A percentile compares a stretch with the other conserved stretches of the same genome.
Conservation (phyloP, 2,888 invertebrate genomes). For the Aphodius granarius region DNA sequence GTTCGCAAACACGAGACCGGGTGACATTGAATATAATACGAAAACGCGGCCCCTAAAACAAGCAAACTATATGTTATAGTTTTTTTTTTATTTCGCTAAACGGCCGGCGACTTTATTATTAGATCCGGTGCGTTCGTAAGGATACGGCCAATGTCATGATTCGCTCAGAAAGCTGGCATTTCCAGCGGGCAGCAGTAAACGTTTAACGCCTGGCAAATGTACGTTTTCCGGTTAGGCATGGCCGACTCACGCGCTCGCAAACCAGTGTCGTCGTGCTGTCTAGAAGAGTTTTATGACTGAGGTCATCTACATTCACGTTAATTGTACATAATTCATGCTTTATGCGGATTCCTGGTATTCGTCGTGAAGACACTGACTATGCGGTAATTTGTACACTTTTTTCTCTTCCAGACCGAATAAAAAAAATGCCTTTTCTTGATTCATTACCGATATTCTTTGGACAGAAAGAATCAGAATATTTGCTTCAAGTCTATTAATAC, state of each 20-base stretch:
- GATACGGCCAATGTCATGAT: constrained; percentile 12
- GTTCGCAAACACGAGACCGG: background rate
- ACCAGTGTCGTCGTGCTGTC: constrained; percentile 39
- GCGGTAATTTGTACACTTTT: background rate
- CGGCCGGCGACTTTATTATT: constrained; percentile 6
- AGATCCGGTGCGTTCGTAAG: constrained; percentile 3
- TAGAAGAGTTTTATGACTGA: constrained; percentile 32
- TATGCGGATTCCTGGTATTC: constrained; percentile 8
- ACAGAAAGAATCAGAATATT: too few species aligned
- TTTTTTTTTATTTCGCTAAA: background rate
- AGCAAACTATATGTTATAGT: background rate
- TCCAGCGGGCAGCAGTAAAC: too few species aligned
- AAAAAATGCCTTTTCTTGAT: background rate
- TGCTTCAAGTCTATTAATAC: too few species aligned
- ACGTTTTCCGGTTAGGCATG: constrained; percentile 7
- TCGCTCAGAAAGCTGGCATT: background rate
- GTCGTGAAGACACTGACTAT: background rate
- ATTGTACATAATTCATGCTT: constrained; percentile 29
- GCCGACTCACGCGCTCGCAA: background rate
- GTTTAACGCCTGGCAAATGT: constrained; percentile 1
- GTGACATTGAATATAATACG: constrained; percentile 2
- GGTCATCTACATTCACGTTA: constrained; percentile 32
- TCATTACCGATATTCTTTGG: too few species aligned
- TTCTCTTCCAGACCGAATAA: background rate
- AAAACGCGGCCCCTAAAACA: background rate